Evolutionary conservation across 2,888 invertebrate species (phyloP).

Genomic region (Gymnocheta viridis): DNA sequence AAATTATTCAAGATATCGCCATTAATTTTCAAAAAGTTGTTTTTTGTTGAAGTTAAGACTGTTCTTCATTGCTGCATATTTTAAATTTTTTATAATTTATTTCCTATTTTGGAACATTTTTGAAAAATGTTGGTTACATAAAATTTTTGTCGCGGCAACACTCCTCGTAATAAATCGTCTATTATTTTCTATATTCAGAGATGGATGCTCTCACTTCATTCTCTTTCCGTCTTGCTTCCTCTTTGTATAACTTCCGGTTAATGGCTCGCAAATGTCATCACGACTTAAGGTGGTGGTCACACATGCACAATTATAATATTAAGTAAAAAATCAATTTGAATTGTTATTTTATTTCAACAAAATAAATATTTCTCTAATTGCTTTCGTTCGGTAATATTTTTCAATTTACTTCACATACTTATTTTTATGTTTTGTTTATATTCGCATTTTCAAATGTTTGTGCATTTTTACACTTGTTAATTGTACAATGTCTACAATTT

Average conservation of each 20-base stretch:
- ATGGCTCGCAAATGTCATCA: constrained; percentile 17
- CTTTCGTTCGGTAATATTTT: neutral
- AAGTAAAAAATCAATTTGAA: constrained; percentile 5
- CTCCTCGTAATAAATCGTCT: neutral
- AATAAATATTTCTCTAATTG: constrained; percentile 8
- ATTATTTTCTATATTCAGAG: neutral
- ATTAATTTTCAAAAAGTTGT: no score
- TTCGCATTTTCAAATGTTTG: neutral
- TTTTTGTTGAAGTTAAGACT: no score
- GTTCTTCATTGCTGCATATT: no score
- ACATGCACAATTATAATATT: neutral
- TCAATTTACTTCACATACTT: constrained; percentile 20
- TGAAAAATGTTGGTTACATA: no score
- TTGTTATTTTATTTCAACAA: constrained; percentile 5
- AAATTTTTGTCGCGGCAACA: neutral
- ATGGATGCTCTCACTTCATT: neutral
- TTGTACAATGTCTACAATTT: constrained; percentile 17
- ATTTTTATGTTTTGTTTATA: neutral
- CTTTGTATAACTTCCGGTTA: constrained; percentile 8
- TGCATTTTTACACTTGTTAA: constrained; percentile 28
- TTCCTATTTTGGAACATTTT: no score
- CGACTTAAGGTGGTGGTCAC: neutral
- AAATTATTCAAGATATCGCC: no score
- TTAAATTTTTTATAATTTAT: no score
- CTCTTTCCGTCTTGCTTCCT: neutral